Conservation (phyloP, 2,888 invertebrate species). For the Microplitis deprimator region DNA sequence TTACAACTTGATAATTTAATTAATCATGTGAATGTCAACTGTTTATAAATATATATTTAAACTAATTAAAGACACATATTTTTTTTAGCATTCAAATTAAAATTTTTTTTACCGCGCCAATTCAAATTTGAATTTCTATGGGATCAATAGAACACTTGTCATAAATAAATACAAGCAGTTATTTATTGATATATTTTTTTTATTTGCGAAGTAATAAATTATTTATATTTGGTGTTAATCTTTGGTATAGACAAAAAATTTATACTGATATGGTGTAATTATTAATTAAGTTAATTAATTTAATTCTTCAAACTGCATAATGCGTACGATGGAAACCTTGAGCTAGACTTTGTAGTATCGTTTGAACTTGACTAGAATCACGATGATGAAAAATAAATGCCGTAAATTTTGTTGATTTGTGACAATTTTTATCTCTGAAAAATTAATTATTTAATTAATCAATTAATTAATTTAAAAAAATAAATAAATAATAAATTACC, state of each 20-base stretch:
- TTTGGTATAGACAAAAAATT: slow-evolving; percentile 20
- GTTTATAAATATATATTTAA: neutral
- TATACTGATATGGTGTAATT: neutral
- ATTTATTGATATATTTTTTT: slow-evolving; percentile 10
- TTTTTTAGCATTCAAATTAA: no score
- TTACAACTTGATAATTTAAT: neutral
- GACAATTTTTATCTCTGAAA: slow-evolving; percentile 72
- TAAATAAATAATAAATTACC: slow-evolving; percentile 69
- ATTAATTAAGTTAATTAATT: slow-evolving; percentile 9
- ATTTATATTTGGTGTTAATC: slow-evolving; percentile 21
- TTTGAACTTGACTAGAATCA: slow-evolving; percentile 69
- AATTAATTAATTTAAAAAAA: neutral
- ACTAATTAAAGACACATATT: no score
- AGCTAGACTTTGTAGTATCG: slow-evolving; percentile 73
- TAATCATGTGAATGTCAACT: slow-evolving; percentile 19
- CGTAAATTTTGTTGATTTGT: slow-evolving; percentile 71
- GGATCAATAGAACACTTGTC: no score
- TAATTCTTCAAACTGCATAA: slow-evolving; percentile 70
- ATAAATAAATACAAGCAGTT: no score
- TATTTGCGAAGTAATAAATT: neutral
- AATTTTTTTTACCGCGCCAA: no score
- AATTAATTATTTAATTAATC: slow-evolving; percentile 32
- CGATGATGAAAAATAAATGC: slow-evolving; percentile 72
- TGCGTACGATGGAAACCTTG: slow-evolving; percentile 75
- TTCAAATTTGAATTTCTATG: no score